Evolutionary conservation across 1,140 invertebrate genomes (phyloP).

Genomic region (Pissodes strobi): DNA sequence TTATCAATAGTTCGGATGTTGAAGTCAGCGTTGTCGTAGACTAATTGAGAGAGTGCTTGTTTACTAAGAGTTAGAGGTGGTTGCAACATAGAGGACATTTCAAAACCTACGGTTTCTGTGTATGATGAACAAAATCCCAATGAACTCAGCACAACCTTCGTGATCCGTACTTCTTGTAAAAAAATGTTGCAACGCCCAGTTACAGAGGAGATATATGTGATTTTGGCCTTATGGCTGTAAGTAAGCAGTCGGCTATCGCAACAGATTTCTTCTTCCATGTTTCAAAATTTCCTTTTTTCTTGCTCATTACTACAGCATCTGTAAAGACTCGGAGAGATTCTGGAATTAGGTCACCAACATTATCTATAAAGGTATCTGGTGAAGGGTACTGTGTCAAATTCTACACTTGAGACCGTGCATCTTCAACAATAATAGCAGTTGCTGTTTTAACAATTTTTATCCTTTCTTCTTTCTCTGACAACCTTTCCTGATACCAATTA

Average conservation of each 20-base stretch:
- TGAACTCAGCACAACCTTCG: slow-evolving; percentile 16
- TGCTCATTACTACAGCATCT: too few species aligned
- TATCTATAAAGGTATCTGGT: too few species aligned
- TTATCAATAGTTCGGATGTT: slow-evolving; percentile 45
- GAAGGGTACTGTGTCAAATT: too few species aligned
- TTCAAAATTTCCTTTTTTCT: too few species aligned
- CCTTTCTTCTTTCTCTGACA: too few species aligned
- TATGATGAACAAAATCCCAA: slow-evolving; percentile 43
- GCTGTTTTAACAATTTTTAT: too few species aligned
- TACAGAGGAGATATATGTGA: background rate
- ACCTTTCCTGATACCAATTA: too few species aligned
- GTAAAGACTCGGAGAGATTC: too few species aligned
- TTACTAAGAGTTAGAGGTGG: slow-evolving; percentile 22
- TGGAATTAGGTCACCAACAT: too few species aligned
- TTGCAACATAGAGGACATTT: slow-evolving; percentile 36
- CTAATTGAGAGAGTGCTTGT: slow-evolving; percentile 42
- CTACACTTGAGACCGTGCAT: too few species aligned
- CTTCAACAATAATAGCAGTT: too few species aligned
- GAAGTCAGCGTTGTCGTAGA: slow-evolving; percentile 47
- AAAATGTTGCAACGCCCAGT: background rate
- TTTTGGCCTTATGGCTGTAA: slow-evolving; percentile 2
- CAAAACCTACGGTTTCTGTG: slow-evolving; percentile 29
- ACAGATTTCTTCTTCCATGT: too few species aligned
- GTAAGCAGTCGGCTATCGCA: slow-evolving; percentile 11
- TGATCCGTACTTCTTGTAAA: slow-evolving; percentile 25